phyloP scores from a whole-genome alignment of 2,797 vertebrate species.

The Pseudochirops cupreus region DNA sequence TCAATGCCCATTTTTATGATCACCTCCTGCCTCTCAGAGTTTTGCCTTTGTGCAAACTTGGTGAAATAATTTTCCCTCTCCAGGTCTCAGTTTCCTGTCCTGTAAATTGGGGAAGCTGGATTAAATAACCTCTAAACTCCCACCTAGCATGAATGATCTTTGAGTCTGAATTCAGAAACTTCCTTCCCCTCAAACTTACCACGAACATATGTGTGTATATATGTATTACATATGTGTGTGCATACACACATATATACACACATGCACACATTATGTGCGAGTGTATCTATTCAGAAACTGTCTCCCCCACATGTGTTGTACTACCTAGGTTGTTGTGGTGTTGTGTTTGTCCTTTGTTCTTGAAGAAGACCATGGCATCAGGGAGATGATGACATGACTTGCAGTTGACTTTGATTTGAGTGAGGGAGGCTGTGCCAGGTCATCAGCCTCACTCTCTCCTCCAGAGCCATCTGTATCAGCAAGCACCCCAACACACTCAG shows the following conservation, averaged over 20 bases:
- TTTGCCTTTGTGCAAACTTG: not conserved
- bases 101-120: not conserved
- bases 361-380: too few species aligned
- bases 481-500: too few species aligned
- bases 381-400: too few species aligned
- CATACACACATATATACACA: too few species aligned
- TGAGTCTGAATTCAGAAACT: not conserved
- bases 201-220: not conserved
- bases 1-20: slow-evolving; percentile 11
- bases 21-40: not conserved
- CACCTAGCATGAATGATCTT: not conserved
- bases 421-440: too few species aligned
- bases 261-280: too few species aligned
- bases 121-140: not conserved
- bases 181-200: not conserved
- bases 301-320: too few species aligned
- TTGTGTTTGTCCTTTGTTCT: too few species aligned
- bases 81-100: not conserved
- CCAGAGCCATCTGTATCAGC: not conserved
- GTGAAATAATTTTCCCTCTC: not conserved
- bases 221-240: not conserved
- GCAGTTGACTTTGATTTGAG: too few species aligned
- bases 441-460: too few species aligned
- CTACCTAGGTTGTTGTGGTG: not conserved
- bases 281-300: too few species aligned